These are phyloP conservation scores for Nemapogon koenigi DNA, from an alignment of 2,888 invertebrate genomes.

Conservation along the genomic window DNA sequence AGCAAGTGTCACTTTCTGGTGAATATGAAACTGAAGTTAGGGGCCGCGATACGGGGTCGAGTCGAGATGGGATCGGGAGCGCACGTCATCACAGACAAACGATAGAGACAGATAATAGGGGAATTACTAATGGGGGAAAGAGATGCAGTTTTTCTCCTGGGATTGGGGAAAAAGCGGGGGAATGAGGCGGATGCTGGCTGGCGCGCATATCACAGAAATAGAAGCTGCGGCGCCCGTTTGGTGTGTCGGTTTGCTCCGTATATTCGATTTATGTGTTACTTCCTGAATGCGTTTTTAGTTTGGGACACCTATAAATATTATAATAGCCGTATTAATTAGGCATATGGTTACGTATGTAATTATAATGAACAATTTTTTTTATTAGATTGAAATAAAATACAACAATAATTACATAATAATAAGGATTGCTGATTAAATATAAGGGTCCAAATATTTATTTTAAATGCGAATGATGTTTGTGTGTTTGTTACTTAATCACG, in stretches of 20 bases:
- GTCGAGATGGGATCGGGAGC: conserved; percentile 33
- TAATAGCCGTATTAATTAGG: conserved; percentile 5
- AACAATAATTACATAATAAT: no score
- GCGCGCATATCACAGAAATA: conserved; percentile 41
- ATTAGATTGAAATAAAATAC: no score
- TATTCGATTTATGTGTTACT: conserved; percentile 44
- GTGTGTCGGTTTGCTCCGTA: conserved; percentile 29
- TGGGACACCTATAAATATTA: conserved; percentile 1
- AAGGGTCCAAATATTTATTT: no score
- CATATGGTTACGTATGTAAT: no score
- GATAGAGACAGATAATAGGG: conserved; percentile 26
- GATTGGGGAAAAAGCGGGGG: conserved; percentile 20
- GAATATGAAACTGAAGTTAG: background rate
- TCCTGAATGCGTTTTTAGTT: conserved; percentile 27
- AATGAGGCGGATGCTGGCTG: conserved; percentile 41
- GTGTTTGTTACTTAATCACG: no score
- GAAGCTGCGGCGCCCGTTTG: conserved; percentile 34
- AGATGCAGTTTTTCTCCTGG: conserved; percentile 4
- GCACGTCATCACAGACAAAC: conserved; percentile 14
- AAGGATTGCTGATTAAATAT: no score
- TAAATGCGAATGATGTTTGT: no score
- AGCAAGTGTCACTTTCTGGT: background rate
- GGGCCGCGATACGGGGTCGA: conserved; percentile 24
- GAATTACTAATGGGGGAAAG: conserved; percentile 18
- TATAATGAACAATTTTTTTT: no score